Conservation (phyloP, 2,797 vertebrate species). For the Gastrophryne carolinensis region DNA sequence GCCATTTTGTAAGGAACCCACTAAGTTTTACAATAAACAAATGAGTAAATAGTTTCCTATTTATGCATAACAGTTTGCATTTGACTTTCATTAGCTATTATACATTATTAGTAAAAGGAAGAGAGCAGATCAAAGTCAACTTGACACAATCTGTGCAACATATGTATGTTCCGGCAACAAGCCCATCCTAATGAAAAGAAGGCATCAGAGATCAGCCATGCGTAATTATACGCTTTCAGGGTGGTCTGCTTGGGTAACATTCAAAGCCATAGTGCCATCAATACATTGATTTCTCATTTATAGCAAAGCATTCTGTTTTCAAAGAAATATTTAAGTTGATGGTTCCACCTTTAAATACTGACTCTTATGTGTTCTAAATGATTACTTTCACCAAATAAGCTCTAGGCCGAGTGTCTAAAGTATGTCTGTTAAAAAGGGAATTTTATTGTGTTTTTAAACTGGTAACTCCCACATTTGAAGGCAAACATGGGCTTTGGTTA, state of each 20-base stretch:
- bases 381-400: neutral
- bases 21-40: neutral
- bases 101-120: neutral
- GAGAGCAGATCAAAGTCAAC: neutral
- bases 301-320: constrained; percentile 10
- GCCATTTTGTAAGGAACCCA: neutral
- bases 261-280: constrained; percentile 22
- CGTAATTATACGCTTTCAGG: constrained; percentile 21
- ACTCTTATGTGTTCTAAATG: neutral
- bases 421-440: neutral
- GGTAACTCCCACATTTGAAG: too few relatives aligned
- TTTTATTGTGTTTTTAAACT: neutral
- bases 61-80: neutral
- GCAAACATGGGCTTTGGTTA: too few relatives aligned
- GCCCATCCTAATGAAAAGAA: constrained; percentile 21
- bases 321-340: constrained; percentile 24
- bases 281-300: constrained; percentile 48
- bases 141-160: constrained; percentile 12
- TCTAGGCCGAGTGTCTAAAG: neutral
- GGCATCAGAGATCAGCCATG: constrained; percentile 18
- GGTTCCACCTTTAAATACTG: constrained; percentile 13
- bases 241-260: constrained; percentile 25
- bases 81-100: neutral
- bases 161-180: constrained; percentile 12
- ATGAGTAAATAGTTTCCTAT: neutral